A percentile compares a stretch with the other conserved stretches of the same genome.
These are phyloP conservation scores for Gobio gobio DNA, from an alignment of 2,113 vertebrate genomes.

Conservation along the genomic window DNA sequence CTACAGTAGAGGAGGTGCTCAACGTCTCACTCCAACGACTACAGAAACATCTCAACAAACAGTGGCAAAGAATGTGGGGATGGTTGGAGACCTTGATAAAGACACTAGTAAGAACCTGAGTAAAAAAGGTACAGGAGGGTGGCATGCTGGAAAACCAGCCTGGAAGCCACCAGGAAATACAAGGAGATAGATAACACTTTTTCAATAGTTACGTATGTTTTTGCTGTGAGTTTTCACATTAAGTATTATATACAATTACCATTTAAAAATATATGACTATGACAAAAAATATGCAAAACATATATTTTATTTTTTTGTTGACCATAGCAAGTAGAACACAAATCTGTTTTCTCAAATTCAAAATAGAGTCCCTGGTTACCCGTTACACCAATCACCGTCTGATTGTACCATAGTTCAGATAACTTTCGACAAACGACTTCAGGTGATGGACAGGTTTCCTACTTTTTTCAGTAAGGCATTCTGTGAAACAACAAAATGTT, in stretches of 20 bases:
- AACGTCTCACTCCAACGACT: neutral
- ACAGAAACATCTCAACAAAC: neutral
- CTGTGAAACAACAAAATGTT: slow-evolving; percentile 54
- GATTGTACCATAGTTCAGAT: slow-evolving; percentile 52
- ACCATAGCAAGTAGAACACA: slow-evolving; percentile 55
- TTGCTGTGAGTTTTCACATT: neutral
- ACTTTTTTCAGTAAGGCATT: slow-evolving; percentile 55
- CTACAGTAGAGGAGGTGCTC: slow-evolving; percentile 48
- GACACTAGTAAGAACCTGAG: too few species aligned
- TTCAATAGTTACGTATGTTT: neutral
- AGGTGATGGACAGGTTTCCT: slow-evolving; percentile 51
- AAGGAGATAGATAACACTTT: neutral
- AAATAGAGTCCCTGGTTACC: slow-evolving; percentile 52
- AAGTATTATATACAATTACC: neutral
- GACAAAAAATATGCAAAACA: slow-evolving; percentile 57
- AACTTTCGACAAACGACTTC: slow-evolving; percentile 44
- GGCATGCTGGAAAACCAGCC: slow-evolving; percentile 52
- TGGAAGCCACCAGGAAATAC: slow-evolving; percentile 56
- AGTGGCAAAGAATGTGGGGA: neutral
- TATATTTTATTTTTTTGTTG: slow-evolving; percentile 57
- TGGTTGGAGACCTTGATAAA: neutral
- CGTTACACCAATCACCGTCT: slow-evolving; percentile 41
- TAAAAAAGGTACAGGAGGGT: neutral
- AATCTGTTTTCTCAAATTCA: slow-evolving; percentile 46
- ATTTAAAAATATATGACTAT: slow-evolving; percentile 19